Conservation (phyloP, 2,113 vertebrate species). For the Prionailurus viverrinus region DNA sequence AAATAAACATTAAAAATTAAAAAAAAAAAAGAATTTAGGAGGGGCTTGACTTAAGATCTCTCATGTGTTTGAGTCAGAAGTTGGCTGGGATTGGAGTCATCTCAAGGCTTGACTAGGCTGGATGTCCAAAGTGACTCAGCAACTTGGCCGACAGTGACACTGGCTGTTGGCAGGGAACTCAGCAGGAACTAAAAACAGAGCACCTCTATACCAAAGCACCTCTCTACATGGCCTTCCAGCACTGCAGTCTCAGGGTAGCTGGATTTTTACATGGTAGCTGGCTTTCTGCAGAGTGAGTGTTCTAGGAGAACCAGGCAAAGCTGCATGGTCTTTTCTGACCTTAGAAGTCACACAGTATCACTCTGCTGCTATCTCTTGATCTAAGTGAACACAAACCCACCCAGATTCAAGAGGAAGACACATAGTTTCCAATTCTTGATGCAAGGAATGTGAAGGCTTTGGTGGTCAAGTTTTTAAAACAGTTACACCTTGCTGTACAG, state of each 20-base stretch:
- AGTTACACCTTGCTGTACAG: too few species aligned
- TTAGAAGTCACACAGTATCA: background rate
- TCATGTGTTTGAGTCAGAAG: background rate
- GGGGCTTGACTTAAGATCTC: background rate
- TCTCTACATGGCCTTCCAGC: background rate
- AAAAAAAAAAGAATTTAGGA: background rate
- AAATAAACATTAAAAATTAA: too few species aligned
- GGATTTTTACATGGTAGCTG: background rate
- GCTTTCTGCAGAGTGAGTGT: background rate
- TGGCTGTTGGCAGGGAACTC: background rate
- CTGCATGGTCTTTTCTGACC: background rate
- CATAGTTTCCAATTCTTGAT: background rate
- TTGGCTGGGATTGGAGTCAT: background rate
- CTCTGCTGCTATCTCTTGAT: background rate
- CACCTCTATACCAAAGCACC: background rate
- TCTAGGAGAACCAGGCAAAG: background rate
- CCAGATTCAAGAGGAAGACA: background rate
- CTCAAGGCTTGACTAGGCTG: background rate
- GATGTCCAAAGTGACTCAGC: conserved; percentile 7
- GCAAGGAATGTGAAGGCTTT: background rate
- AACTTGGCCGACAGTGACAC: background rate
- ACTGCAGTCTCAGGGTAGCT: background rate
- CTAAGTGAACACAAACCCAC: background rate
- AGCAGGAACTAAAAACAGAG: background rate
- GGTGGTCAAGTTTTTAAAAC: background rate